Evolutionary conservation across 1,140 invertebrate species (phyloP), one percentile per base, ranked within the genome.

Genomic region (Littorina saxatilis): DNA sequence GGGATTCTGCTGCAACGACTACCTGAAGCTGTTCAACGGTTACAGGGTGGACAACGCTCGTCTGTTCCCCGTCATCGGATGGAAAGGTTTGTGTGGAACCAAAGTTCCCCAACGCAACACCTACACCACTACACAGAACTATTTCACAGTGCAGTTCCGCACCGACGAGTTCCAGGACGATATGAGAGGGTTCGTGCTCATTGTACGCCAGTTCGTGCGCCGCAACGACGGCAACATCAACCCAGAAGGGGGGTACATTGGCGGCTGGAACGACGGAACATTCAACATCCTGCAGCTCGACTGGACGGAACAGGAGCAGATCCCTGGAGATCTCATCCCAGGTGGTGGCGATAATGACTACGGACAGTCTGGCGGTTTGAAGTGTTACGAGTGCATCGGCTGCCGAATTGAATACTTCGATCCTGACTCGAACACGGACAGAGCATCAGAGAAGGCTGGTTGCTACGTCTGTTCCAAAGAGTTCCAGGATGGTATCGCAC

Each of bases 181-280:
- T 39, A 86, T 84, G 82, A 63, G 68, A 32, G 88, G 88, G 15
- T 89, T 89, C 74, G 27, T 52, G 17, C 29, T 89, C 50, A 72
- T 58, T 27, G 79, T 89, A 2, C 66, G 55, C 2, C 88, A 89
- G 82, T 86, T 81, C 82, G 80, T 82, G 4, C 83, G 86, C n/a
- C 81, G 84, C 3, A 87, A 84, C 78, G 81, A 85, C 43, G 86
- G 87, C 39, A 87, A 84, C 77, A 79, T 87, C 32, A 84, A 86
- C 66, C 85, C 85, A 15, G 82, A 84, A 66, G 81, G 82, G 1
- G 87, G 86, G 39, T 86, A 86, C 39, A 83, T 84, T 52, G 88
- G 88, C 80, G 88, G 88, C 15, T 89, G 88, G 88, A 89, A 87
- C 85, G 88, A 89, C 80, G 88, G 88, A 29, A 83, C 82, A 23